Conservation (phyloP, 2,888 invertebrate species). For the Agapetus fuscipes region DNA sequence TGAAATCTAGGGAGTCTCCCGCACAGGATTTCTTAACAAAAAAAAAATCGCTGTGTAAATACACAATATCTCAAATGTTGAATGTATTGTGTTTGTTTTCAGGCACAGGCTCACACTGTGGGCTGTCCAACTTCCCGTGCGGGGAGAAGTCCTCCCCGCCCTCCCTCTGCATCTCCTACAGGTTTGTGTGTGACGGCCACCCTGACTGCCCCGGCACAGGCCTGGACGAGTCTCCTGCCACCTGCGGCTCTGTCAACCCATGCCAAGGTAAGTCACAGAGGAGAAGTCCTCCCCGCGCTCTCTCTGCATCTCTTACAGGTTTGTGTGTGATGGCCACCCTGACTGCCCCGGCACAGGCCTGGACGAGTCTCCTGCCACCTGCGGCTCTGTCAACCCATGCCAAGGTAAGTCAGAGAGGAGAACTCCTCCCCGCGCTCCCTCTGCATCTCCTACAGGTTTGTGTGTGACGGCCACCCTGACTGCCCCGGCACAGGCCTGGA, state of each 20-base stretch:
- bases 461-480: constrained; percentile 38
- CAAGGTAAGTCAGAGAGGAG: constrained; percentile 27
- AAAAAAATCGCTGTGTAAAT: too few species aligned
- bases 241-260: constrained; percentile 28
- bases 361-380: constrained; percentile 33
- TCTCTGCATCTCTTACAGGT: constrained; percentile 35
- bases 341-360: constrained; percentile 32
- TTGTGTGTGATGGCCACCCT: constrained; percentile 36
- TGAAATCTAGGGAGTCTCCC: too few species aligned
- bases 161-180: constrained; percentile 33
- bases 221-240: constrained; percentile 32
- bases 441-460: constrained; percentile 36
- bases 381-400: constrained; percentile 28
- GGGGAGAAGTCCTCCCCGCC: not conserved
- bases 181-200: constrained; percentile 38
- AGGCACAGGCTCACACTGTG: not conserved
- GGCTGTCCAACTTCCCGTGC: not conserved
- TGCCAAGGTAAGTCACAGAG: constrained; percentile 30
- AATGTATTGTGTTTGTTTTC: too few species aligned
- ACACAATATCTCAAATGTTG: too few species aligned
- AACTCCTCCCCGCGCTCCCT: constrained; percentile 21
- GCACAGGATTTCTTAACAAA: too few species aligned
- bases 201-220: constrained; percentile 30
- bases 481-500: constrained; percentile 31
- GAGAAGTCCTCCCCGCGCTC: constrained; percentile 1